Percentiles rank a stretch among this genome's conserved stretches.
These are phyloP conservation scores for Rhodeus uyekii DNA, from an alignment of 2,797 vertebrate genomes.

Conservation along the genomic window DNA sequence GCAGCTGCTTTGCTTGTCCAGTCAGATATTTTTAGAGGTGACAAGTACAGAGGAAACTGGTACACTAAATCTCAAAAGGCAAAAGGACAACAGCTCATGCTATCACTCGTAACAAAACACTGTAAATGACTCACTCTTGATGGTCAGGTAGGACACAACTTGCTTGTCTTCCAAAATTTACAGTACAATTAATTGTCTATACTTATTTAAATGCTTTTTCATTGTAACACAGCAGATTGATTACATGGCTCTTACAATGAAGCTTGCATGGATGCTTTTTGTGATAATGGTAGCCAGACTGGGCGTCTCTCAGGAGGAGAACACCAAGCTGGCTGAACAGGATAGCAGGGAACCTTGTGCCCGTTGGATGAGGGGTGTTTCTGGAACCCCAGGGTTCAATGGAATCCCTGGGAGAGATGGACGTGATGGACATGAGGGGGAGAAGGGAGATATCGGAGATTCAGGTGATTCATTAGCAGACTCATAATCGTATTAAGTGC, in stretches of 20 bases:
- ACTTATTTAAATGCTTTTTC: not conserved
- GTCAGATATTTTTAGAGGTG: constrained; percentile 46
- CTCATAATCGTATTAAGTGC: not conserved
- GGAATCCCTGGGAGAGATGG: constrained; percentile 79
- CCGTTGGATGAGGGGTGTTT: constrained; percentile 81
- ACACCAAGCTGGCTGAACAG: constrained; percentile 8
- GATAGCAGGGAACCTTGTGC: constrained; percentile 67
- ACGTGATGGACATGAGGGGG: constrained; percentile 75
- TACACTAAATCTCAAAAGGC: constrained; percentile 1
- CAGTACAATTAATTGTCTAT: too few relatives aligned
- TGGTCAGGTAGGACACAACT: not conserved
- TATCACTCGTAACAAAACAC: not conserved
- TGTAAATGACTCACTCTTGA: not conserved
- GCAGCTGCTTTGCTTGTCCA: constrained; percentile 33
- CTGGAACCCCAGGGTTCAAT: constrained; percentile 80
- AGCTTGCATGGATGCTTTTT: constrained; percentile 51
- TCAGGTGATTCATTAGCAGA: constrained; percentile 66
- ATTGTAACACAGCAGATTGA: not conserved
- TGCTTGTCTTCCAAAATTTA: not conserved
- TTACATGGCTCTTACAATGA: not conserved
- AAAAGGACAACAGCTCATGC: constrained; percentile 28
- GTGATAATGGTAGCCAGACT: constrained; percentile 54
- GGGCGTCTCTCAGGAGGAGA: constrained; percentile 2
- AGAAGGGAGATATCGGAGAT: constrained; percentile 80
- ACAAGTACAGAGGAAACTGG: constrained; percentile 7